These are phyloP conservation scores for Drosophila murphyi DNA, from an alignment of 1,140 invertebrate genomes.

Conservation along the genomic window DNA sequence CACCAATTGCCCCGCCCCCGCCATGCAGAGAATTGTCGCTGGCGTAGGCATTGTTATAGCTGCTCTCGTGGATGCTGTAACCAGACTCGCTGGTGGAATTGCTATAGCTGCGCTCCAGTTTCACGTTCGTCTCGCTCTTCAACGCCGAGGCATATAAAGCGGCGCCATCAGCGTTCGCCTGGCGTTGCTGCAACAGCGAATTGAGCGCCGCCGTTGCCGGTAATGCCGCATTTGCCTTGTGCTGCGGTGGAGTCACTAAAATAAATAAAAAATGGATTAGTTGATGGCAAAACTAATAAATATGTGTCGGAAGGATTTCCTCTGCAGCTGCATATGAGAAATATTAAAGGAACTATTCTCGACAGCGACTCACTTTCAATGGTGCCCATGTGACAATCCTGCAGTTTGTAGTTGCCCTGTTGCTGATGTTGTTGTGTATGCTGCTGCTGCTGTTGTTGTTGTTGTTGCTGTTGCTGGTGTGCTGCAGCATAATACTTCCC, in stretches of 20 bases:
- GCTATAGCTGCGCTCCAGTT: slow-evolving; percentile 72
- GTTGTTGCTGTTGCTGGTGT: slow-evolving; percentile 43
- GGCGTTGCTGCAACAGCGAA: slow-evolving; percentile 69
- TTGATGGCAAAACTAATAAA: neutral
- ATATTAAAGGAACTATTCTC: neutral
- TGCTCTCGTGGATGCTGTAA: slow-evolving; percentile 60
- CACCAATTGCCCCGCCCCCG: slow-evolving; percentile 52
- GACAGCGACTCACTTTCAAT: slow-evolving; percentile 68
- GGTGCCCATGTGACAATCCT: slow-evolving; percentile 74
- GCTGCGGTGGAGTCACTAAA: slow-evolving; percentile 50
- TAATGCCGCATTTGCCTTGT: slow-evolving; percentile 38
- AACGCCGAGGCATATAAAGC: slow-evolving; percentile 50
- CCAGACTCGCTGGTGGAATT: slow-evolving; percentile 71
- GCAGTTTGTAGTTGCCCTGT: slow-evolving; percentile 70
- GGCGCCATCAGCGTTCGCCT: slow-evolving; percentile 66
- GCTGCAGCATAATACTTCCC: slow-evolving; percentile 69
- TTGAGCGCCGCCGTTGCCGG: slow-evolving; percentile 67
- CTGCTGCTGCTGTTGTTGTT: slow-evolving; percentile 39
- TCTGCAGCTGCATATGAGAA: neutral
- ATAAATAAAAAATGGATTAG: neutral
- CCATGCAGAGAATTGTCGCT: slow-evolving; percentile 58
- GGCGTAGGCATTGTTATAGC: slow-evolving; percentile 62
- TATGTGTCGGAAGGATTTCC: too few relatives aligned
- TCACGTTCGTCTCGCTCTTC: slow-evolving; percentile 63
- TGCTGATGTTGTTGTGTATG: slow-evolving; percentile 31